These are phyloP conservation scores for Apeira syringaria DNA, from an alignment of 2,888 invertebrate species.

Conservation along the genomic window DNA sequence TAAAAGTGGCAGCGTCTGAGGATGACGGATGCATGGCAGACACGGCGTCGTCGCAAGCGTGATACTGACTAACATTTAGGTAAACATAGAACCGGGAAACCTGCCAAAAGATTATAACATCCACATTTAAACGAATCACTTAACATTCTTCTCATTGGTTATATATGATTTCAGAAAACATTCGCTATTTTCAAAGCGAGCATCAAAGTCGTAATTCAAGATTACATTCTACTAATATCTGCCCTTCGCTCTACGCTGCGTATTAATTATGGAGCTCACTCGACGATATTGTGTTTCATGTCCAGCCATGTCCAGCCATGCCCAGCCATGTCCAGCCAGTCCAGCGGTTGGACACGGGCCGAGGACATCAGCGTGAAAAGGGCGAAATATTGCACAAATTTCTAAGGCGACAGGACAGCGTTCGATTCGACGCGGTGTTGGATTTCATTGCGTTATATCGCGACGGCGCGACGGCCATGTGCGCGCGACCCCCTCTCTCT, in stretches of 20 bases:
- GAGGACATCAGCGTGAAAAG: conserved; percentile 81
- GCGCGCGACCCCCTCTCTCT: conserved; percentile 56
- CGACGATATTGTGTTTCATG: conserved; percentile 80
- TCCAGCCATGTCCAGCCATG: too few species aligned
- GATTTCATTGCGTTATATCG: conserved; percentile 79
- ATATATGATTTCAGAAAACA: conserved; percentile 6
- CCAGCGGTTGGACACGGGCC: conserved; percentile 75
- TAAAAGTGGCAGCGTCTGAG: conserved; percentile 35
- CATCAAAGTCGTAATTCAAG: conserved; percentile 48
- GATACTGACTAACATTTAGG: conserved; percentile 55
- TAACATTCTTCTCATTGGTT: too few species aligned
- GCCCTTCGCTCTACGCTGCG: conserved; percentile 52
- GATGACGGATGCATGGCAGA: conserved; percentile 12
- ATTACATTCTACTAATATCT: conserved; percentile 63
- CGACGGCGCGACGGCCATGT: conserved; percentile 59
- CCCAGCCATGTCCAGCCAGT: too few species aligned
- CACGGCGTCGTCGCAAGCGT: conserved; percentile 1
- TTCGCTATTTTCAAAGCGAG: conserved; percentile 15
- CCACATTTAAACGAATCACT: background rate
- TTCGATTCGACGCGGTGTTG: conserved; percentile 81
- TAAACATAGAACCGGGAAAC: conserved; percentile 50
- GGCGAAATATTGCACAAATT: conserved; percentile 83
- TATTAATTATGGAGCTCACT: conserved; percentile 77
- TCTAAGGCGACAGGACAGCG: conserved; percentile 80
- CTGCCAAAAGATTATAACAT: conserved; percentile 44